These are phyloP conservation scores for Drosophila antonietae DNA, from an alignment of 2,888 invertebrate species.

Conservation along the genomic window DNA sequence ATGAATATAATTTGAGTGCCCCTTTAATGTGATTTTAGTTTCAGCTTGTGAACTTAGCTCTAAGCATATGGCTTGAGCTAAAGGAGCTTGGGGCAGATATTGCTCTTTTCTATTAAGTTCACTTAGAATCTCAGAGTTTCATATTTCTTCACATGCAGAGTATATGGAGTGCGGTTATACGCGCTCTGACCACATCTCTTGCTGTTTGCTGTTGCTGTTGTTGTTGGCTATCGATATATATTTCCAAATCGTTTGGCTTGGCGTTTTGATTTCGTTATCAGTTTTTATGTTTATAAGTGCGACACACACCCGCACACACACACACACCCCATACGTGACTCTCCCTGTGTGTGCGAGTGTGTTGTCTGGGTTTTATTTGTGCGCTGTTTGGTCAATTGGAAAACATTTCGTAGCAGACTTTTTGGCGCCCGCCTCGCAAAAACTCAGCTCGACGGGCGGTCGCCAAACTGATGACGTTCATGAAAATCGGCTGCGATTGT, in stretches of 20 bases:
- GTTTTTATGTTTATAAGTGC: constrained; percentile 78
- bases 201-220: constrained; percentile 15
- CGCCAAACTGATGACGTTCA: constrained; percentile 66
- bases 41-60: too few relatives aligned
- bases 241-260: constrained; percentile 78
- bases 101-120: too few relatives aligned
- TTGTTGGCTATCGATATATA: constrained; percentile 49
- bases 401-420: constrained; percentile 79
- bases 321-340: constrained; percentile 32
- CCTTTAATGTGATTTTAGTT: too few relatives aligned
- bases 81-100: too few relatives aligned
- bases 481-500: constrained; percentile 16
- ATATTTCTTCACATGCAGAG: too few relatives aligned
- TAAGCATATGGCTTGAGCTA: too few relatives aligned
- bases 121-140: too few relatives aligned
- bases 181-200: not conserved
- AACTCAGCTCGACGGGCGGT: constrained; percentile 53
- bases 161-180: not conserved
- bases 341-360: constrained; percentile 11
- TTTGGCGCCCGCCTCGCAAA: constrained; percentile 61
- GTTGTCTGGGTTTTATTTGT: constrained; percentile 71
- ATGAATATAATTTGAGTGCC: too few relatives aligned
- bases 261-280: constrained; percentile 80
- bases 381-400: constrained; percentile 80
- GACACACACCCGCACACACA: constrained; percentile 55